A percentile compares a stretch with the other conserved stretches of the same genome.
These are phyloP conservation scores for Heterohyrax brucei DNA, from an alignment of 2,797 vertebrate genomes.

Conservation along the genomic window DNA sequence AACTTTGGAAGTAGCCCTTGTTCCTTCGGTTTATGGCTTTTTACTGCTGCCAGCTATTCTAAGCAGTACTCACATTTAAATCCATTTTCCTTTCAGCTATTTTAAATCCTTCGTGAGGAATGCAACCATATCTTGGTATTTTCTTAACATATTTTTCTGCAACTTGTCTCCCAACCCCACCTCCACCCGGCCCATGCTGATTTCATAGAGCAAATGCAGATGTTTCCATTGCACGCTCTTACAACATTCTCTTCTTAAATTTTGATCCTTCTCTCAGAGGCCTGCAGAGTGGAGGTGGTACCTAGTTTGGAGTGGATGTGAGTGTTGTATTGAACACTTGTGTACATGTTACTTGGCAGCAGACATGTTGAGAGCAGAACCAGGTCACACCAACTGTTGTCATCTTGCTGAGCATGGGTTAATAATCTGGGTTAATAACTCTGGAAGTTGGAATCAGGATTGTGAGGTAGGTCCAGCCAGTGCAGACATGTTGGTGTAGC, in stretches of 20 bases:
- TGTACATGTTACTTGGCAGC: background rate
- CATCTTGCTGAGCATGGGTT: background rate
- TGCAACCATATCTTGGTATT: background rate
- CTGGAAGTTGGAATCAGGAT: slow-evolving; percentile 30
- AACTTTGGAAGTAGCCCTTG: background rate
- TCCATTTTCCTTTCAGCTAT: background rate
- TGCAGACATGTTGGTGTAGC: background rate
- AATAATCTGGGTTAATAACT: background rate
- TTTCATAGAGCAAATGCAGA: background rate
- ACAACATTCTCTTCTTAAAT: background rate
- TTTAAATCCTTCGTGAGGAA: background rate
- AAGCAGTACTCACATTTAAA: background rate
- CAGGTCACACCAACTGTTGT: background rate
- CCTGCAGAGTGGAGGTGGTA: background rate
- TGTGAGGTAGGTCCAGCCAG: background rate
- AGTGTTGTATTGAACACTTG: slow-evolving; percentile 6
- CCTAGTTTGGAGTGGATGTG: background rate
- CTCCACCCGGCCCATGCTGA: background rate
- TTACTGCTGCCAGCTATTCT: background rate
- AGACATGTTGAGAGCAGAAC: background rate
- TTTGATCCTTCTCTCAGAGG: background rate
- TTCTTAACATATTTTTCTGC: background rate
- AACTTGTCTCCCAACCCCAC: background rate
- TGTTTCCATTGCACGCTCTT: background rate
- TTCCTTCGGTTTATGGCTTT: too few species aligned